Base-by-base conservation (phyloP, 2,888 invertebrate genomes). In the Teleiodes luculella region DNA sequence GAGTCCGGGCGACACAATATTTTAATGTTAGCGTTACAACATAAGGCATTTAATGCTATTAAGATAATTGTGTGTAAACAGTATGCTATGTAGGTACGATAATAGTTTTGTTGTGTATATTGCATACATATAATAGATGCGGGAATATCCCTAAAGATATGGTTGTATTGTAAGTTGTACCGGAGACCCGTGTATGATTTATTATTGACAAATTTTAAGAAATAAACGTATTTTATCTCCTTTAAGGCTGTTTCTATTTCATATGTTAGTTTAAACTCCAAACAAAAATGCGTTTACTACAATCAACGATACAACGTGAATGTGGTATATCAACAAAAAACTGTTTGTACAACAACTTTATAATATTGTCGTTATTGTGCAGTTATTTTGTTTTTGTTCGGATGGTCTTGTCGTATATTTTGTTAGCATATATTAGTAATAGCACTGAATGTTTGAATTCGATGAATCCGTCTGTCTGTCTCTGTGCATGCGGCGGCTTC, bases 201-300 rank as follows among this genome's bases (percentile, higher is more conserved):
- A 70, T 68, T 72, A 82, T 80, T 84, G 84, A 84, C 80, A 83
- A 82, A 84, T 83, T 85, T 80, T 85, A 84, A 83, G 78, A 83
- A 85, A 84, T 85, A 85, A 83, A 85, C 83, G 81, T 85, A 85
- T 85, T 85, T 83, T 85, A 83, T 83, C 83, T 83, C 83, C 83
- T 80, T 78, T 64, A 3, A 54, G 54, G 54, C 63, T 76, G n/a
- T 74, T 81, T 79, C 83, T 67, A 79, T 79, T 82, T 67, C 10
- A 20, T 24, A 20, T 11, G 18, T 20, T 2, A 10, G 10, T 6
- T 11, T 11, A 16, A 11, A 11, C 10, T 10, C n/a, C n/a, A n/a
- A n/a, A n/a, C n/a, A n/a, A n/a, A 24, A 24, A 3, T 24, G 3
- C 24, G 3, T 24, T 24, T 24, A 24, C 24, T 24, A 4, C 24